Conservation (phyloP, 1,140 invertebrate species). For the Magallana ariakensis region DNA sequence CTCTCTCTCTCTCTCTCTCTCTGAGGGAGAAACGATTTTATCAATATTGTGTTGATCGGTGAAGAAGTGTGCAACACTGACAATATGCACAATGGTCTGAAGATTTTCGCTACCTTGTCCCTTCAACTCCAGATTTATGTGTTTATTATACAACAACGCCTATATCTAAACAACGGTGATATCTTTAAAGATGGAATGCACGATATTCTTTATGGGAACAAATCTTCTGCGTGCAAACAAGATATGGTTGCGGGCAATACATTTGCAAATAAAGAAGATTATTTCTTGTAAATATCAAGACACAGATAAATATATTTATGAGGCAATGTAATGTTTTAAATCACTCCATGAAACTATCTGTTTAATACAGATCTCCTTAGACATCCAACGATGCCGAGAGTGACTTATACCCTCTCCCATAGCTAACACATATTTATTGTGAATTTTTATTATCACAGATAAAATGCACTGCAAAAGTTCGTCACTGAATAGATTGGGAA, state of each 20-base stretch:
- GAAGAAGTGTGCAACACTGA: too few relatives aligned
- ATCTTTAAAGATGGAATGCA: conserved; percentile 32
- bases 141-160: conserved; percentile 36
- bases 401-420: background rate
- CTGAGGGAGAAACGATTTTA: too few relatives aligned
- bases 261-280: conserved; percentile 35
- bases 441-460: background rate
- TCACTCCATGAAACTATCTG: conserved; percentile 19
- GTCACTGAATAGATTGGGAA: background rate
- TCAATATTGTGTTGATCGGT: too few relatives aligned
- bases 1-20: conserved; percentile 42
- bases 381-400: background rate
- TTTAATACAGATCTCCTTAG: background rate
- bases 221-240: conserved; percentile 20
- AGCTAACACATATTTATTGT: background rate
- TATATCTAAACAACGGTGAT: conserved; percentile 33
- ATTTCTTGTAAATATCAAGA: conserved; percentile 15
- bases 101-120: background rate
- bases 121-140: conserved; percentile 29
- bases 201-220: conserved; percentile 22
- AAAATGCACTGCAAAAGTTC: background rate
- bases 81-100: too few relatives aligned
- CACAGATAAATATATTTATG: conserved; percentile 27
- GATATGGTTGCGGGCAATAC: conserved; percentile 32
- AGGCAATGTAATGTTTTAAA: conserved; percentile 5